These are phyloP conservation scores for Conomelus anceps DNA, from an alignment of 2,888 invertebrate species.

Conservation along the genomic window DNA sequence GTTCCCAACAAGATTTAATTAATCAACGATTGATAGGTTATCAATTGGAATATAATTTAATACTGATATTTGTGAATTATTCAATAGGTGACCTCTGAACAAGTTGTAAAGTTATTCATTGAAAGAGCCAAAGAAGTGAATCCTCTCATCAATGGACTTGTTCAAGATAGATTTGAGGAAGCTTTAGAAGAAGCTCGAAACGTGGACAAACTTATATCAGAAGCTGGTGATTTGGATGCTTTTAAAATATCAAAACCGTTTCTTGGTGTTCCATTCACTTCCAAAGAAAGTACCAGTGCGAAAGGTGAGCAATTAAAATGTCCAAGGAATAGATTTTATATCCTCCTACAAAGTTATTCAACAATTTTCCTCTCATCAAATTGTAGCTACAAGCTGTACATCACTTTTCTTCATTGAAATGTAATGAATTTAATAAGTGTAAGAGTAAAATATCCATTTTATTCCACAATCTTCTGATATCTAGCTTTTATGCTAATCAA, in stretches of 20 bases:
- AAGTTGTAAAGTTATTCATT: slow-evolving; percentile 65
- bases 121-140: slow-evolving; percentile 72
- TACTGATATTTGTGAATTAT: slow-evolving; percentile 23
- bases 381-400: too few relatives aligned
- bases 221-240: slow-evolving; percentile 53
- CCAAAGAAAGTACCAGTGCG: slow-evolving; percentile 80
- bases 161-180: slow-evolving; percentile 68
- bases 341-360: too few relatives aligned
- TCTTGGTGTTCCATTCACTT: slow-evolving; percentile 85
- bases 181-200: slow-evolving; percentile 70
- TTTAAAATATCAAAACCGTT: slow-evolving; percentile 61
- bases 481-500: too few relatives aligned
- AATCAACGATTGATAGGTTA: too few relatives aligned
- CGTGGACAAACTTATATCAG: slow-evolving; percentile 61
- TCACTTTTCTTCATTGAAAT: too few relatives aligned
- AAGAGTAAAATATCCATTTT: too few relatives aligned
- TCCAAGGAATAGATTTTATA: too few relatives aligned
- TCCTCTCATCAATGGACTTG: slow-evolving; percentile 70
- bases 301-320: slow-evolving; percentile 47
- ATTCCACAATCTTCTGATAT: too few relatives aligned
- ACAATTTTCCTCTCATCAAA: too few relatives aligned
- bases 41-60: too few relatives aligned
- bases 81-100: slow-evolving; percentile 53
- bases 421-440: too few relatives aligned
- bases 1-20: too few relatives aligned